Conservation (phyloP, 2,113 vertebrate genomes). For the Desmodus rotundus region DNA sequence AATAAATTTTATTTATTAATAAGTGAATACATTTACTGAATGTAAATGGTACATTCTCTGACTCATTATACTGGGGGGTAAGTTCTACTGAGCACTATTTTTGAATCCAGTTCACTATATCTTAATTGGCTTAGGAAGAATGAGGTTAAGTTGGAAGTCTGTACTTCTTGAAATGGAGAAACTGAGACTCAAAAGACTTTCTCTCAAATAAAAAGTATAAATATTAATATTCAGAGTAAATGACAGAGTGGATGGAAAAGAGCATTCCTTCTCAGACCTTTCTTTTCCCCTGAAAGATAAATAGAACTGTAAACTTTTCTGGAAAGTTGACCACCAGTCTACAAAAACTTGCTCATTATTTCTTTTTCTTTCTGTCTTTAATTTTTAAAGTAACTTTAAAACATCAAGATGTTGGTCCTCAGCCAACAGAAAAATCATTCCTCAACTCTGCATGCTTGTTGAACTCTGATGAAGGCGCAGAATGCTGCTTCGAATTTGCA, state of each 20-base stretch:
- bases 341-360: conserved; percentile 31
- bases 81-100: not conserved
- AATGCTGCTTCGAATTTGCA: conserved; percentile 26
- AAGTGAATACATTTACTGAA: not conserved
- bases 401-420: conserved; percentile 23
- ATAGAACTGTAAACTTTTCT: conserved; percentile 25
- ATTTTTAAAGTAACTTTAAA: conserved; percentile 41
- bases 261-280: not conserved
- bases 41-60: not conserved
- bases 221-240: not conserved
- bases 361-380: conserved; percentile 37
- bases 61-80: not conserved
- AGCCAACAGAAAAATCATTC: not conserved
- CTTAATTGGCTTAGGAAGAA: conserved; percentile 7
- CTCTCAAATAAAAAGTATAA: not conserved
- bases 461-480: not conserved
- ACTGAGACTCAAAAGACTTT: not conserved
- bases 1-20: not conserved
- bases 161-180: not conserved
- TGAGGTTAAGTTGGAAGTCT: not conserved
- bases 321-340: conserved; percentile 5
- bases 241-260: not conserved
- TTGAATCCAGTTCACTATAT: not conserved
- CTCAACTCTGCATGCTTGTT: not conserved
- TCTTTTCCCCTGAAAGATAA: not conserved